These are phyloP conservation scores for Lycaena phlaeas DNA, from an alignment of 2,888 invertebrate species.

Conservation along the genomic window DNA sequence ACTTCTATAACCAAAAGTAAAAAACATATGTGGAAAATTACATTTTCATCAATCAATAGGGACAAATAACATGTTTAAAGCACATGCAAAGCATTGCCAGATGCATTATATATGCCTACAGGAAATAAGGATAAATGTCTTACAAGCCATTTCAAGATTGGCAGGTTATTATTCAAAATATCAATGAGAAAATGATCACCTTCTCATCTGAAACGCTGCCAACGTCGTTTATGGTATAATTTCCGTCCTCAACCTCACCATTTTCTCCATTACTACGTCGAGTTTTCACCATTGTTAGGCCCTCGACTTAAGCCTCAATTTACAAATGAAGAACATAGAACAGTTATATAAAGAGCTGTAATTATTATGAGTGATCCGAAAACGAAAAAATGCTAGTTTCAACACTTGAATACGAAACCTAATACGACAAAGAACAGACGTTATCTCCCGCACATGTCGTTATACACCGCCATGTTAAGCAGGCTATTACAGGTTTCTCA, in stretches of 20 bases:
- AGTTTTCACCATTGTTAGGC: slow-evolving; percentile 69
- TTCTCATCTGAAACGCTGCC: slow-evolving; percentile 66
- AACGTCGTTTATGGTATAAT: slow-evolving; percentile 60
- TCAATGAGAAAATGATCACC: slow-evolving; percentile 38
- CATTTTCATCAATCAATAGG: background rate
- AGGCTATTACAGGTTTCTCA: slow-evolving; percentile 26
- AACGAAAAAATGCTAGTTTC: slow-evolving; percentile 29
- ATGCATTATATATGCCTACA: slow-evolving; percentile 25
- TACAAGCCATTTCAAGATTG: slow-evolving; percentile 32
- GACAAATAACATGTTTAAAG: slow-evolving; percentile 24
- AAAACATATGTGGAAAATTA: too few species aligned
- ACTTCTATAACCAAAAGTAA: too few species aligned
- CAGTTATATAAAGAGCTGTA: slow-evolving; percentile 41
- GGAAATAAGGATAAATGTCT: slow-evolving; percentile 49
- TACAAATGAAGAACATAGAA: slow-evolving; percentile 42
- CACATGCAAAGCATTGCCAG: slow-evolving; percentile 39
- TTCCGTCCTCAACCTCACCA: slow-evolving; percentile 65
- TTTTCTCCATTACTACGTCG: slow-evolving; percentile 70
- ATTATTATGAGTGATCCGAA: slow-evolving; percentile 36
- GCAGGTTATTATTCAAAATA: slow-evolving; percentile 29
- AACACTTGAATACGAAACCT: slow-evolving; percentile 36
- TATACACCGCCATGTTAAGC: slow-evolving; percentile 61
- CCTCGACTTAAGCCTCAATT: slow-evolving; percentile 36
- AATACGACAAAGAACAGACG: slow-evolving; percentile 54
- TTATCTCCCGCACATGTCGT: slow-evolving; percentile 65